Conservation (phyloP, 1,140 invertebrate species). For the Procambarus virginalis region DNA sequence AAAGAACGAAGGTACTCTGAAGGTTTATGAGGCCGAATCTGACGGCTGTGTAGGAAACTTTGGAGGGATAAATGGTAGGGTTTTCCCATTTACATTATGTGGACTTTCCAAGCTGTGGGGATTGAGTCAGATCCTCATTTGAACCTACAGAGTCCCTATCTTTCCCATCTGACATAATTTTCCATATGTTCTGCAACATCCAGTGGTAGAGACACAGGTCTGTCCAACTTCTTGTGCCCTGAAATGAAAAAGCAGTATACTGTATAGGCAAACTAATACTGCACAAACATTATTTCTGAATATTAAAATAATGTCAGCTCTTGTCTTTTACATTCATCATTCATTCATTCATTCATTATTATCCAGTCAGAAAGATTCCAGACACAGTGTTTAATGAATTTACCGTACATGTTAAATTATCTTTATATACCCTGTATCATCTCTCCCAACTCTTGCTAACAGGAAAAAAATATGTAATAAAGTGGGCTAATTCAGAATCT, state of each 20-base stretch:
- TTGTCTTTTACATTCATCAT: too few relatives aligned
- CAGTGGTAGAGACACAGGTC: constrained; percentile 67
- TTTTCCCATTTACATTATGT: constrained; percentile 12
- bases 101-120: constrained; percentile 4
- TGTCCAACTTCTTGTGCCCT: constrained; percentile 47
- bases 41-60: constrained; percentile 82
- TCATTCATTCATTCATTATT: too few relatives aligned
- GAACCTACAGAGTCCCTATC: constrained; percentile 8
- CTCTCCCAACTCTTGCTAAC: too few relatives aligned
- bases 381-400: too few relatives aligned
- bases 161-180: constrained; percentile 38
- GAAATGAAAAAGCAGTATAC: not conserved
- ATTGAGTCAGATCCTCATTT: constrained; percentile 23
- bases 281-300: too few relatives aligned
- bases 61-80: constrained; percentile 84
- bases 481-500: too few relatives aligned
- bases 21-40: constrained; percentile 90
- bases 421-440: too few relatives aligned
- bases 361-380: too few relatives aligned
- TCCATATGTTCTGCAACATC: constrained; percentile 62
- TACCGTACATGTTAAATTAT: too few relatives aligned
- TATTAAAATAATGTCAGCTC: too few relatives aligned
- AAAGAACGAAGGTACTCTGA: constrained; percentile 92
- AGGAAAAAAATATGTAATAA: too few relatives aligned
- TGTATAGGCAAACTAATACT: too few relatives aligned